phyloP scores from a whole-genome alignment of 2,113 vertebrate species.

The Turnix velox region DNA sequence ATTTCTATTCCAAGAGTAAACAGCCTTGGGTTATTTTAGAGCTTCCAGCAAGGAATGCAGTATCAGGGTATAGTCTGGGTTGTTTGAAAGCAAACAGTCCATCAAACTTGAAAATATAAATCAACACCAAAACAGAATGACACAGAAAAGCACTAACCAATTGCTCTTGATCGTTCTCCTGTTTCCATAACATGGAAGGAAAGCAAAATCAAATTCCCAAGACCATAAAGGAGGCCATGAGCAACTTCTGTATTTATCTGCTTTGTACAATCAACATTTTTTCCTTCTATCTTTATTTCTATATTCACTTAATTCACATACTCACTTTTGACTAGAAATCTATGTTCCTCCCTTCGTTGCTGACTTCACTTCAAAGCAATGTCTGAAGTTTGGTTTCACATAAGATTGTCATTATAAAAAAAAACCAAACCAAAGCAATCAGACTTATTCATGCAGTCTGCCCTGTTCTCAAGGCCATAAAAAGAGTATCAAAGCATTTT shows the following conservation, averaged over 20 bases:
- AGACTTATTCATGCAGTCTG: background rate
- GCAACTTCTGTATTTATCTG: constrained; percentile 42
- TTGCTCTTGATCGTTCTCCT: constrained; percentile 3
- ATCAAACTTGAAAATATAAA: background rate
- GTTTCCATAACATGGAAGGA: constrained; percentile 3
- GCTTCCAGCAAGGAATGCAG: background rate
- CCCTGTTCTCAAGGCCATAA: background rate
- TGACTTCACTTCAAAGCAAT: background rate
- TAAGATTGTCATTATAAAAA: background rate
- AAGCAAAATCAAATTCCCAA: constrained; percentile 48
- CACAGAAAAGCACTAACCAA: constrained; percentile 2
- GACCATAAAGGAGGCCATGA: background rate
- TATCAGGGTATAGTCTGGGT: background rate
- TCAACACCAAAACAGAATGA: background rate
- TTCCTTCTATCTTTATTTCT: constrained; percentile 9
- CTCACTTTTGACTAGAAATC: constrained; percentile 17
- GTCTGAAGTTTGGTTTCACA: background rate
- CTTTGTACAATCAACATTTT: constrained; percentile 1
- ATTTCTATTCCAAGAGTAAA: background rate
- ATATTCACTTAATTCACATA: constrained; percentile 16
- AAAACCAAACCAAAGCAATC: too few relatives aligned
- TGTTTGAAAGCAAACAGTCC: background rate
- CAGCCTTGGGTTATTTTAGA: background rate
- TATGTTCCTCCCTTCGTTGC: background rate
- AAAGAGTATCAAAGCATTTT: background rate